A percentile compares a stretch with the other conserved stretches of the same genome.
phyloP scores from a whole-genome alignment of 1,140 invertebrate genomes.

The Geopemphigus sp. region DNA sequence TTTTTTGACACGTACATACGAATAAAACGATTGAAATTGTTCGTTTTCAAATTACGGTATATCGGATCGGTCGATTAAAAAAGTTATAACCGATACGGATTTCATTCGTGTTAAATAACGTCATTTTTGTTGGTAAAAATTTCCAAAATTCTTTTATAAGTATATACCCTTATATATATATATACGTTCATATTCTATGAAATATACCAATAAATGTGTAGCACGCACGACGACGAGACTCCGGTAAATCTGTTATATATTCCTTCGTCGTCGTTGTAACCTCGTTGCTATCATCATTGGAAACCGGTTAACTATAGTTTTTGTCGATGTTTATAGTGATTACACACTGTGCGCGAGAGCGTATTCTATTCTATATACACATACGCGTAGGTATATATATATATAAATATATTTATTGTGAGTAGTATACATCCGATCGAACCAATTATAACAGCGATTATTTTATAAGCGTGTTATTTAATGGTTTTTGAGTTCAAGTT shows the following conservation, averaged over 20 bases:
- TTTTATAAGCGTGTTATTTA: constrained; percentile 24
- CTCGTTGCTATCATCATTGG: constrained; percentile 33
- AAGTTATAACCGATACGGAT: no score
- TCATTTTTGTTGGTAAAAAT: no score
- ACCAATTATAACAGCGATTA: constrained; percentile 40
- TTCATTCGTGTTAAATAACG: no score
- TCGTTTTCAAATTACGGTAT: no score
- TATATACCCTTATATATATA: no score
- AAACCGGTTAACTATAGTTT: constrained; percentile 23
- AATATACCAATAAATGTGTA: no score
- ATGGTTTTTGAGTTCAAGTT: constrained; percentile 11
- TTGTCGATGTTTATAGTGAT: constrained; percentile 42
- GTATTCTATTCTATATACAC: not conserved
- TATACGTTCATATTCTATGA: no score
- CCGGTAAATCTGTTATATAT: constrained; percentile 27
- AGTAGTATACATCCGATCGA: constrained; percentile 22
- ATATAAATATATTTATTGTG: not conserved
- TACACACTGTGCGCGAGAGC: not conserved
- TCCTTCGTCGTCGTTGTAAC: constrained; percentile 12
- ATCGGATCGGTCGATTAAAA: no score
- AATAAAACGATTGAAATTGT: no score
- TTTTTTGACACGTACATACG: no score
- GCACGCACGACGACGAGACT: constrained; percentile 14
- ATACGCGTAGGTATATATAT: not conserved
- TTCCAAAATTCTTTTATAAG: no score